phyloP scores from a whole-genome alignment of 1,140 invertebrate species.

The Hydropsyche tenuis region DNA sequence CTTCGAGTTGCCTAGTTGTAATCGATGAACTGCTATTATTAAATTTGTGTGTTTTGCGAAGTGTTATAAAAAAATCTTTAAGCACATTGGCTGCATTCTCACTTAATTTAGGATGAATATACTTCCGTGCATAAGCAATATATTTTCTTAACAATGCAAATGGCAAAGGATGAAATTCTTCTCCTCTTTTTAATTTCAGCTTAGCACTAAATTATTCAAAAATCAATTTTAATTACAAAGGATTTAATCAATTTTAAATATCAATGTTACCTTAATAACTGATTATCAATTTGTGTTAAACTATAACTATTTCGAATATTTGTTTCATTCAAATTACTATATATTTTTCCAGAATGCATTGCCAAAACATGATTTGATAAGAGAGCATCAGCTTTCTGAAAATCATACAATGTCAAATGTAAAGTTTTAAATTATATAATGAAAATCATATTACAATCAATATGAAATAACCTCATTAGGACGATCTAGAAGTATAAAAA shows the following conservation, averaged over 20 bases:
- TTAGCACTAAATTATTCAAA: slow-evolving; percentile 57
- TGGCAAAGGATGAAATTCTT: slow-evolving; percentile 76
- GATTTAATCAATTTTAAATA: neutral
- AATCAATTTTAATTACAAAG: neutral
- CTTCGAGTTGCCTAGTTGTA: slow-evolving; percentile 86
- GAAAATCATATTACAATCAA: slow-evolving; percentile 46
- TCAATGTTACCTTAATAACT: neutral
- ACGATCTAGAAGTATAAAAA: slow-evolving; percentile 89
- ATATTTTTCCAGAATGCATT: slow-evolving; percentile 67
- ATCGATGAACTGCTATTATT: slow-evolving; percentile 68
- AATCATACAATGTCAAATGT: neutral
- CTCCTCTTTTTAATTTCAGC: slow-evolving; percentile 67
- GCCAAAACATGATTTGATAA: slow-evolving; percentile 84
- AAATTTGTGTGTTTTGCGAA: slow-evolving; percentile 72
- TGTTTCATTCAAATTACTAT: slow-evolving; percentile 44
- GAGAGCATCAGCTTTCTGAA: slow-evolving; percentile 69
- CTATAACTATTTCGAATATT: neutral
- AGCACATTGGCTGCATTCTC: slow-evolving; percentile 72
- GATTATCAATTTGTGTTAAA: neutral
- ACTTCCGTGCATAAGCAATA: slow-evolving; percentile 88
- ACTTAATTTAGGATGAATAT: slow-evolving; percentile 82
- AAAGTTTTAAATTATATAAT: slow-evolving; percentile 28
- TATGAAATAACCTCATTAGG: slow-evolving; percentile 68
- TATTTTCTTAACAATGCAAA: slow-evolving; percentile 83
- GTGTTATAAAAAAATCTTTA: slow-evolving; percentile 82